A percentile compares a stretch with the other conserved stretches of the same genome.
These are phyloP conservation scores for Rhagoletis zephyria DNA, from an alignment of 1,140 invertebrate species.

Conservation along the genomic window DNA sequence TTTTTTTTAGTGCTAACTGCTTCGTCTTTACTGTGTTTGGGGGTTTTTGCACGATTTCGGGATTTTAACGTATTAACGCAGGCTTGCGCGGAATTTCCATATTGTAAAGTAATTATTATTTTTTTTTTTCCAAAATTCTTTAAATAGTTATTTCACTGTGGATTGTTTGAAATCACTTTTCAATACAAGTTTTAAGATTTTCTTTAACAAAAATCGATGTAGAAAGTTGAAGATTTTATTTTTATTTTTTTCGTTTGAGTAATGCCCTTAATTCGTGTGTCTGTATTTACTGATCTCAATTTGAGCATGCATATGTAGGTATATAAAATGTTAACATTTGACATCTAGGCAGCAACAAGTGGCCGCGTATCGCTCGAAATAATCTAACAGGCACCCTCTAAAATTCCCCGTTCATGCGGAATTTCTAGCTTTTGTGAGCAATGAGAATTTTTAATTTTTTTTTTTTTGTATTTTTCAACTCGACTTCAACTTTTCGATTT, in stretches of 20 bases:
- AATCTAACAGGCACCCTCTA: neutral
- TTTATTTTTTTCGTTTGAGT: neutral
- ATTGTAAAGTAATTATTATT: neutral
- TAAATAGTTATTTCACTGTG: too few relatives aligned
- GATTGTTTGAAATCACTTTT: too few relatives aligned
- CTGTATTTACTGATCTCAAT: neutral
- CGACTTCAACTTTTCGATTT: neutral
- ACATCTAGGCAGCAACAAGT: neutral
- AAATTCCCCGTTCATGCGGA: neutral
- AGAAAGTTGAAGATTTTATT: too few relatives aligned
- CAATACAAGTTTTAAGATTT: too few relatives aligned
- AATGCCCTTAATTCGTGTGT: neutral
- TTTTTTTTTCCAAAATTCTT: too few relatives aligned
- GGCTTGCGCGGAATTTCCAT: neutral
- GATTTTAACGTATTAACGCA: neutral
- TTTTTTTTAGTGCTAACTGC: neutral
- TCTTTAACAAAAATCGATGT: too few relatives aligned
- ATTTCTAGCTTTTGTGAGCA: neutral
- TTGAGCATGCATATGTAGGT: constrained; percentile 9
- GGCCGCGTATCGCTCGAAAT: neutral
- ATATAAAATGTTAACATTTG: constrained; percentile 32
- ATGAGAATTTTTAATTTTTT: neutral
- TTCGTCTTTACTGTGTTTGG: neutral
- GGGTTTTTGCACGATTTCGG: neutral
- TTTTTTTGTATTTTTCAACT: neutral